phyloP scores from a whole-genome alignment of 2,888 invertebrate species.

The Pegoplata infirma region DNA sequence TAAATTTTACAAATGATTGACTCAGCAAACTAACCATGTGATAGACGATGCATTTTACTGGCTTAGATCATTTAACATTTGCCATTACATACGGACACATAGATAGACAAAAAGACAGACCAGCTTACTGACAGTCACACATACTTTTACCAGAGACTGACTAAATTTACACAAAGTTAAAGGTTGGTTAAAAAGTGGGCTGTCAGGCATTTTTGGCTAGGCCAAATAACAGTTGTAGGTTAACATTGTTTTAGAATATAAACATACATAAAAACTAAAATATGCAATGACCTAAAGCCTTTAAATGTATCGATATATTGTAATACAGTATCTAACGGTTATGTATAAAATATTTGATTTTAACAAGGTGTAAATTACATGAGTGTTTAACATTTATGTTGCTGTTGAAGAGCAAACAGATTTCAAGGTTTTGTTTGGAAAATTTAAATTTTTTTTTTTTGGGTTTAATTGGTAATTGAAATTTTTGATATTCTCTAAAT shows the following conservation, averaged over 20 bases:
- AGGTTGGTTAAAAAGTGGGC: background rate
- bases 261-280: conserved; percentile 8
- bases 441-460: too few species aligned
- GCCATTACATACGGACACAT: conserved; percentile 35
- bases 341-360: conserved; percentile 13
- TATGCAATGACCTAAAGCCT: conserved; percentile 12
- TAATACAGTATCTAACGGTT: background rate
- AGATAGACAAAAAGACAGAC: background rate
- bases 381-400: background rate
- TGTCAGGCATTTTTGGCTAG: background rate
- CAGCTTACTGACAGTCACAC: background rate
- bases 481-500: too few species aligned
- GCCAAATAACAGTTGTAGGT: conserved; percentile 16
- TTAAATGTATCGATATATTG: conserved; percentile 1
- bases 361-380: conserved; percentile 26
- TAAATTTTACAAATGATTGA: conserved; percentile 71
- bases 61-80: conserved; percentile 61
- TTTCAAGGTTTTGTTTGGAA: too few species aligned
- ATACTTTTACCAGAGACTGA: background rate
- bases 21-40: conserved; percentile 68
- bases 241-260: conserved; percentile 16
- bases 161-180: conserved; percentile 11
- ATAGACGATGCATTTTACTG: conserved; percentile 61
- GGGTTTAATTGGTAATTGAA: too few species aligned
- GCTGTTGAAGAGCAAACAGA: background rate